These are phyloP conservation scores for Lasioglossum oenotherae DNA, from an alignment of 2,888 invertebrate species.

Conservation along the genomic window DNA sequence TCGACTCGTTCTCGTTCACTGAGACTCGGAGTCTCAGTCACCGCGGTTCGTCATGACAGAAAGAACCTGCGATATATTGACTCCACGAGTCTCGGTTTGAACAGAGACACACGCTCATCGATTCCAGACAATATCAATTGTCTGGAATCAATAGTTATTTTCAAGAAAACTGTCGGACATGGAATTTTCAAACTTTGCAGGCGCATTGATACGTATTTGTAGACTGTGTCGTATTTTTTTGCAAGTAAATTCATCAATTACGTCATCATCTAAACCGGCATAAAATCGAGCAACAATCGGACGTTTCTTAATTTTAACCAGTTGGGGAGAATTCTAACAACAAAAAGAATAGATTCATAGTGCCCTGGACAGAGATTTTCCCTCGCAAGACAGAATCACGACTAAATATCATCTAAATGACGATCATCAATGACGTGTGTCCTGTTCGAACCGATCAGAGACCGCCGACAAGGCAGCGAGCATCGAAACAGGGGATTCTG, in stretches of 20 bases:
- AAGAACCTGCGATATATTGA: neutral
- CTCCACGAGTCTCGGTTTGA: neutral
- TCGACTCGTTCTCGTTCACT: constrained; percentile 9
- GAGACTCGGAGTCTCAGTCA: constrained; percentile 6
- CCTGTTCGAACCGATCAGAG: neutral
- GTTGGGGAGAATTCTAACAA: neutral
- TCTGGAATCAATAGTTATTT: neutral
- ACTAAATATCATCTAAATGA: too few species aligned
- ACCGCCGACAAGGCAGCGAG: neutral
- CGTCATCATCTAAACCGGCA: neutral
- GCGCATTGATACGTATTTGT: too few species aligned
- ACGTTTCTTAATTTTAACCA: neutral
- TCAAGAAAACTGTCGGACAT: neutral
- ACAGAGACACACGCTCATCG: neutral
- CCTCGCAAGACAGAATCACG: neutral
- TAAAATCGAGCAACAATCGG: neutral
- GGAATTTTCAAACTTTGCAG: neutral
- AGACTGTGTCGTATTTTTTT: neutral
- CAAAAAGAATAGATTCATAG: neutral
- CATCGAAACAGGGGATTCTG: constrained; percentile 2
- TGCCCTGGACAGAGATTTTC: neutral
- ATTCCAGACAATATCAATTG: neutral
- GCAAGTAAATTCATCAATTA: neutral
- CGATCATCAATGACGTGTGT: neutral
- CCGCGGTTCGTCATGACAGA: constrained; percentile 3